Base-by-base conservation (phyloP, 2,113 vertebrate species). In the Numenius arquata region DNA sequence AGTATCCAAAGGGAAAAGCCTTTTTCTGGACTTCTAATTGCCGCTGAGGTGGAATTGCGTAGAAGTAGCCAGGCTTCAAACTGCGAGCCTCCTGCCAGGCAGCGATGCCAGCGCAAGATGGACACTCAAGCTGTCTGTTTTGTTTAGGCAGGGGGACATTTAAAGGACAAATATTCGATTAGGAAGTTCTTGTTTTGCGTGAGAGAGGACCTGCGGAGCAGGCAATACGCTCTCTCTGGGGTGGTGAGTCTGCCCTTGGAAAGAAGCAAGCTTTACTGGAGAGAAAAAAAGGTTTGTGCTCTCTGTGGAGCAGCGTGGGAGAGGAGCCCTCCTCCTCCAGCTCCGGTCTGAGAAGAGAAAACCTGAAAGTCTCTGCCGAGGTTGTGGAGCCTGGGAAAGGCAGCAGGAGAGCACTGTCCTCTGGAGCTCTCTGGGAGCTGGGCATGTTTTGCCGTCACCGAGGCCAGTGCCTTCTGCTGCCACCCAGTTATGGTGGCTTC, bases 71-170 rank as follows among this genome's bases (percentile, higher is more conserved):
- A 78, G 91, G 84, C 85, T 92, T 88, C 94, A 91, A 78, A 20
- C 93, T 79, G 94, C 52, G 93, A 67, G 66, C 81, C 87, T 95
- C 93, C 91, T 94, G 87, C 94, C 87, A 94, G 93, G 93, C 77
- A 75, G 81, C 25, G 4, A 59, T 91, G 94, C 91, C 93, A 93
- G 95, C 70, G 22, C 65, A 72, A 53, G 86, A 55, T 6, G 76
- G 88, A 81, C 14, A 5, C 80, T 92, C 94, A 86, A 96, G 93
- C 89, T 96, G 94, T 95, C 91, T 96, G 77, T 91, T 96, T 95
- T 85, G 29, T 85, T 75, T 58, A 73, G 66, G 81, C 74, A 61
- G 77, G 84, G 84, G 81, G 84, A 91, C 81, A 45, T 85, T 95
- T 82, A 87, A 93, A 97, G 89, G 93, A 89, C 91, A 91, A 79